Base-by-base conservation (phyloP, 2,888 invertebrate genomes). In the Lithophane leautieri region DNA sequence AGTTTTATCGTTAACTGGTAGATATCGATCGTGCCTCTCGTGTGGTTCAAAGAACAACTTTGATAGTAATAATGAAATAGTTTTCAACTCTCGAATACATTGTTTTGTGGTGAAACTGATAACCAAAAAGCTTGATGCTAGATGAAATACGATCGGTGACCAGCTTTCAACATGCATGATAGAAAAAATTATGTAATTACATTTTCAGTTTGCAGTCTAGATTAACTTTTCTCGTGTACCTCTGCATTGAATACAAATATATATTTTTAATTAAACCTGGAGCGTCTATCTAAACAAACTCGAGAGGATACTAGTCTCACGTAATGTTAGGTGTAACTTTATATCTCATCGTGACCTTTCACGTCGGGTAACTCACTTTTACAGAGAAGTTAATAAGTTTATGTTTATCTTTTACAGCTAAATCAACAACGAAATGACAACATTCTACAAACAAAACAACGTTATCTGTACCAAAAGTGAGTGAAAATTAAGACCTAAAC, bases 401-500 rank as follows among this genome's bases (percentile, higher is more conserved):
- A 72, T 54, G 61, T 81, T 83, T 70, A 67, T 66, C 44, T 50
- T 47, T 50, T 67, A 65, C 34, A 70, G 28, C 42, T 12, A 75
- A 82, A 71, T 68, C 44, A 68, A 70, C 56, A 73, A 84, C 22
- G 63, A 60, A 42, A 70, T 28, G 14, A 34, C 44, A 69, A 61
- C n/a, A 56, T 34, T 71, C 19, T n/a, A 42, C 34, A 73, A 73
- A 78, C 61, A 78, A 67, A 68, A 68, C 61, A 73, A 66, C 22
- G 58, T 81, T 76, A 76, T 75, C 58, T 34, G 28, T 44, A 65
- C 25, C 19, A 52, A 72, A 75, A 86, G n/a, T 70, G 44, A 58
- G 78, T 74, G 76, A 81, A 76, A 76, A 76, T 66, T 70, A 72
- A 67, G 71, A 52, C 73, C 28, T 63, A 40, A 73, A 69, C 44